A percentile compares a stretch with the other conserved stretches of the same genome.
These are phyloP conservation scores for Colaptes auratus DNA, from an alignment of 2,113 vertebrate genomes.

Conservation along the genomic window DNA sequence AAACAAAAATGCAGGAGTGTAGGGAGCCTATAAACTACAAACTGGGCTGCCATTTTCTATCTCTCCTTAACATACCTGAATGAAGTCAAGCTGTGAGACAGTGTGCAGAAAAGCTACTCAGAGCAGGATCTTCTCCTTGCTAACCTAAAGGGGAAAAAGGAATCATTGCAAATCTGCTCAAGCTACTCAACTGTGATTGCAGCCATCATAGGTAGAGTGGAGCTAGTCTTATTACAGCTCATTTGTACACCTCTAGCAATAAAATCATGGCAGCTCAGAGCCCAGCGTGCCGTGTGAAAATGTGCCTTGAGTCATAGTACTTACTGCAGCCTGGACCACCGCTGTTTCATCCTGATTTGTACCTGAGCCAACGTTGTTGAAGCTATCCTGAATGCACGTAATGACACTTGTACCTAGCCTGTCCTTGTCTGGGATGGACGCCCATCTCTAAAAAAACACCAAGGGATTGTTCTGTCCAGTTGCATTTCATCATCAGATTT, in stretches of 20 bases:
- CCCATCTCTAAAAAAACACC: background rate
- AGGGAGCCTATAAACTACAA: background rate
- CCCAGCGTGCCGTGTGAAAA: accelerated
- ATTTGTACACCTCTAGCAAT: background rate
- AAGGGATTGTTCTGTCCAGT: background rate
- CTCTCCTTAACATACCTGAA: background rate
- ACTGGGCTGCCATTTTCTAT: background rate
- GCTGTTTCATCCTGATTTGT: background rate
- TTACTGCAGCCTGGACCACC: background rate
- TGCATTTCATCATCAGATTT: background rate
- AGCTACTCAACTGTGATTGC: background rate
- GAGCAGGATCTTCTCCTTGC: background rate
- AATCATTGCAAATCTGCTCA: background rate
- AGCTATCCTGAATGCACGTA: background rate
- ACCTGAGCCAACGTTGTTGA: background rate
- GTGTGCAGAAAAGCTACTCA: background rate
- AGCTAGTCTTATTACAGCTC: background rate
- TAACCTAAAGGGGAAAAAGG: background rate
- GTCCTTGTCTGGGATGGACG: background rate
- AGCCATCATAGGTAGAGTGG: background rate
- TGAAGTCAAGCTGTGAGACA: background rate
- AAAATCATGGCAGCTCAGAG: background rate
- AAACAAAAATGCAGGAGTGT: background rate
- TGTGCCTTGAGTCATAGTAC: background rate
- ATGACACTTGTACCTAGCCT: background rate